Conservation (phyloP, 2,113 vertebrate genomes). For the Chroicocephalus ridibundus region DNA sequence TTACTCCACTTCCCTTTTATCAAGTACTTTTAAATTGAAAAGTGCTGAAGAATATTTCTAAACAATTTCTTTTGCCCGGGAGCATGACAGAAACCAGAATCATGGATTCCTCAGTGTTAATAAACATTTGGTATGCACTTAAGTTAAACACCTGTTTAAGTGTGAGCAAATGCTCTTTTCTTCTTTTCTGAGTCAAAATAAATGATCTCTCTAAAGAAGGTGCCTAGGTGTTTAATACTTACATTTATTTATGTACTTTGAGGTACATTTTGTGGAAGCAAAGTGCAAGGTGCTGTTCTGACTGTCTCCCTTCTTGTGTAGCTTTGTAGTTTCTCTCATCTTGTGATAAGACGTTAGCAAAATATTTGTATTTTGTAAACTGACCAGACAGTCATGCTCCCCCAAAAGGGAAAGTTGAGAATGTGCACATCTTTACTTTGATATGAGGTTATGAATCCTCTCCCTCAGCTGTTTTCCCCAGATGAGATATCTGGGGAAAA, state of each 20-base stretch:
- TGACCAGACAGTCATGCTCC: accelerated
- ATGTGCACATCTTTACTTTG: background rate
- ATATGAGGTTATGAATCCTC: background rate
- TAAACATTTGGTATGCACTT: background rate
- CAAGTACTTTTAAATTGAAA: constrained; percentile 13
- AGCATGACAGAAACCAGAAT: background rate
- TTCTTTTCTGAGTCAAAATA: background rate
- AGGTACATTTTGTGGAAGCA: background rate
- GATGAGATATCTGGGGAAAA: background rate
- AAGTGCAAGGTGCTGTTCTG: background rate
- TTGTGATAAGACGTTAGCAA: background rate
- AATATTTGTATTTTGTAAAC: background rate
- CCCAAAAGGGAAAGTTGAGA: background rate
- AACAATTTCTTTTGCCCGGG: background rate
- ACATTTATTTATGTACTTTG: background rate
- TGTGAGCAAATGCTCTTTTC: background rate
- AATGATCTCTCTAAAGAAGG: background rate
- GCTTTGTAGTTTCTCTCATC: background rate
- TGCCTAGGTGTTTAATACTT: background rate
- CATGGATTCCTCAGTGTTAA: background rate
- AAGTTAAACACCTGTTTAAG: background rate
- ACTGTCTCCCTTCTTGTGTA: background rate
- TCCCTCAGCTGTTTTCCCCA: accelerated
- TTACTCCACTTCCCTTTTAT: constrained; percentile 22
- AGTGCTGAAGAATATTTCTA: background rate